These are phyloP conservation scores for Cantharis rustica DNA, from an alignment of 2,888 invertebrate genomes.

Conservation along the genomic window DNA sequence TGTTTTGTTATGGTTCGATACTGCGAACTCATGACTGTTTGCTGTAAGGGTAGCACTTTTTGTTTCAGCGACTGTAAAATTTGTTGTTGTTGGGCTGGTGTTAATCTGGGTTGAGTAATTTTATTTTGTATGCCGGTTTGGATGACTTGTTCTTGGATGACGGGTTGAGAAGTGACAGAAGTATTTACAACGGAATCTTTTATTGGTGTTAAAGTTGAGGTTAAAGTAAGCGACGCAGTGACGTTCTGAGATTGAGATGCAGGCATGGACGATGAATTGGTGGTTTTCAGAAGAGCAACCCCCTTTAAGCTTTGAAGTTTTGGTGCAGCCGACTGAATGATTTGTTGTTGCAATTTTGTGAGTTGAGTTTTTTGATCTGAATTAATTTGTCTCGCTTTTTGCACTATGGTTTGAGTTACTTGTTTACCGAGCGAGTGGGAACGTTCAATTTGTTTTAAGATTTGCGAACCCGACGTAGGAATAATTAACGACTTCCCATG, in stretches of 20 bases:
- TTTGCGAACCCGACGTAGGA: constrained; percentile 53
- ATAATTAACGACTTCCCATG: constrained; percentile 58
- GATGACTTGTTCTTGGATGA: constrained; percentile 35
- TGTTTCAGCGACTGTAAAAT: constrained; percentile 56
- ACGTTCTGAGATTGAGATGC: background rate
- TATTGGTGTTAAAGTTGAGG: constrained; percentile 1
- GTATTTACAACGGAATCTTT: background rate
- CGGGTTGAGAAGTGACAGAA: constrained; percentile 18
- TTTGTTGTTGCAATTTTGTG: constrained; percentile 47
- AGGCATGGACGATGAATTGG: constrained; percentile 29
- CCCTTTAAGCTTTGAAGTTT: constrained; percentile 54
- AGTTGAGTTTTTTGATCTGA: constrained; percentile 31
- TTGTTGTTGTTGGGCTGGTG: constrained; percentile 56
- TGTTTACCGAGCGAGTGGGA: constrained; percentile 41
- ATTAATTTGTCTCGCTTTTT: constrained; percentile 34
- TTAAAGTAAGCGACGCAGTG: background rate
- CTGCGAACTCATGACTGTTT: constrained; percentile 46
- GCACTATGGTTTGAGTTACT: constrained; percentile 46
- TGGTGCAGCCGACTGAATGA: constrained; percentile 49
- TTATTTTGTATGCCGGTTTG: constrained; percentile 42
- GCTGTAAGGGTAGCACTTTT: constrained; percentile 50
- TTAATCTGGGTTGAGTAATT: constrained; percentile 46
- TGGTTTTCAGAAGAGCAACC: constrained; percentile 48
- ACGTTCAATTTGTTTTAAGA: constrained; percentile 45
- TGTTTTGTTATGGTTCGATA: constrained; percentile 51